These are phyloP conservation scores for Gymnobelideus leadbeateri DNA, from an alignment of 2,113 vertebrate genomes.

Conservation along the genomic window DNA sequence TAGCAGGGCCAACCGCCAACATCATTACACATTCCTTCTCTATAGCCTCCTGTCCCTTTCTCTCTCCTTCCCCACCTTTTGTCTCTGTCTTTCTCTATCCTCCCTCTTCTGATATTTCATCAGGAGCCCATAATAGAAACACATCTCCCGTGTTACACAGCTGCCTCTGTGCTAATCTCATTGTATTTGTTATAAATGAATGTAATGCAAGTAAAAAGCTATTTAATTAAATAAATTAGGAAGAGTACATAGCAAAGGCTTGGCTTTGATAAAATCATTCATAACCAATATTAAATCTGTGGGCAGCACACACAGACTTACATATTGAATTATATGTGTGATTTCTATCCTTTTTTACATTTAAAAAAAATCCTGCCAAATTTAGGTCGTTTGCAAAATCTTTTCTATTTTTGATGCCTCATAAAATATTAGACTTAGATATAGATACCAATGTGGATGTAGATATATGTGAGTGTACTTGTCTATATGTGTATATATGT, in stretches of 20 bases:
- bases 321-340: neutral
- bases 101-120: slow-evolving; percentile 8
- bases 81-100: neutral
- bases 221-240: slow-evolving; percentile 40
- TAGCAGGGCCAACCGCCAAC: neutral
- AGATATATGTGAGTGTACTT: neutral
- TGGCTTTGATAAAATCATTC: slow-evolving; percentile 49
- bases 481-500: neutral
- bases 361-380: slow-evolving; percentile 5
- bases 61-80: neutral
- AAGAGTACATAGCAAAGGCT: slow-evolving; percentile 27
- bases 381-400: neutral
- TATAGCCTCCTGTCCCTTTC: too few species aligned
- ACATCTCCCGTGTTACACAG: neutral
- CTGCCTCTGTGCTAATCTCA: slow-evolving; percentile 5
- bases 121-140: slow-evolving; percentile 18
- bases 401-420: slow-evolving; percentile 11
- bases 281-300: slow-evolving; percentile 40
- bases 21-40: neutral
- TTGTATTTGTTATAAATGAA: slow-evolving; percentile 24
- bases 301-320: neutral
- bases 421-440: neutral
- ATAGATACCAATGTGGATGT: neutral
- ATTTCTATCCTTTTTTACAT: neutral
- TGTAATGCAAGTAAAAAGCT: slow-evolving; percentile 44